These are phyloP conservation scores for Psilopsiagon aurifrons DNA, from an alignment of 2,113 vertebrate genomes.

Conservation along the genomic window DNA sequence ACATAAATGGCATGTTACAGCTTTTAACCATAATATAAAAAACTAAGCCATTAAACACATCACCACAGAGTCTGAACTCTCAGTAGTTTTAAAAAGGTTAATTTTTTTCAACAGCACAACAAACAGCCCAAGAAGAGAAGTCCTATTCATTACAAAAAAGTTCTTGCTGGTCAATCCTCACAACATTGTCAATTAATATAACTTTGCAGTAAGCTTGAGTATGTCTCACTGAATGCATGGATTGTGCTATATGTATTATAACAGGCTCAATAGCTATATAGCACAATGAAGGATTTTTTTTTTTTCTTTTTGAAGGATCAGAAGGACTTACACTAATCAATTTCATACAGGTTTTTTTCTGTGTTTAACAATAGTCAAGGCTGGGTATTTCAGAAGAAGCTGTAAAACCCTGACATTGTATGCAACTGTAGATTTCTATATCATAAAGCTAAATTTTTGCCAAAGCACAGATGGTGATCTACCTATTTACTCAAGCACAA, in stretches of 20 bases:
- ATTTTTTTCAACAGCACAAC: background rate
- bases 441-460: background rate
- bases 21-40: background rate
- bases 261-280: background rate
- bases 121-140: slow-evolving; percentile 1
- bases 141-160: background rate
- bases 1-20: background rate
- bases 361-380: background rate
- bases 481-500: background rate
- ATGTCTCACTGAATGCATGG: slow-evolving; percentile 1
- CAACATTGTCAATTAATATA: slow-evolving; percentile 34
- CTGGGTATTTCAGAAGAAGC: background rate
- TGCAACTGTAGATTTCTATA: background rate
- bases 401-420: background rate
- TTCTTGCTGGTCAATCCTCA: background rate
- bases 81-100: background rate
- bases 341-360: background rate
- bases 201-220: background rate
- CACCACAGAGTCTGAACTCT: background rate
- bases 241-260: slow-evolving; percentile 17
- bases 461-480: background rate
- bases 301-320: background rate
- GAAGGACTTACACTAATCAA: background rate
- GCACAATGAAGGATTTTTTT: background rate
- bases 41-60: background rate